These are phyloP conservation scores for Hydriomena furcata DNA, from an alignment of 2,888 invertebrate species.

Conservation along the genomic window DNA sequence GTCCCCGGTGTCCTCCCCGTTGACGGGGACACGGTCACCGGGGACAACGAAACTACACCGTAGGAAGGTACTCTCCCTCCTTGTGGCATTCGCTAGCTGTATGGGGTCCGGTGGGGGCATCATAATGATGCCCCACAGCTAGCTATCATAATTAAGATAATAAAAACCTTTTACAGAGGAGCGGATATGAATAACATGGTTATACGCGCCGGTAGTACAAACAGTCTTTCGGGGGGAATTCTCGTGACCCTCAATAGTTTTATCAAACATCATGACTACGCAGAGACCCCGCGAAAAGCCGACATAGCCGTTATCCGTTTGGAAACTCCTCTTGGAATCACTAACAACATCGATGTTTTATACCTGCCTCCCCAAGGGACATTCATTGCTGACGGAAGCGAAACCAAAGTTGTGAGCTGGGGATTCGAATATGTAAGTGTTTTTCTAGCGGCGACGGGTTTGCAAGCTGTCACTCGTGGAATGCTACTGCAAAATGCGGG, in stretches of 20 bases:
- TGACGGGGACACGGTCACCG: no score
- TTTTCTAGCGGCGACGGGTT: no score
- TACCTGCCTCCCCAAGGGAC: conserved; percentile 50
- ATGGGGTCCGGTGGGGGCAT: no score
- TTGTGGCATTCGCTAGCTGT: no score
- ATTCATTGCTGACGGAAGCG: conserved; percentile 46
- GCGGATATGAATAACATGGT: conserved; percentile 43
- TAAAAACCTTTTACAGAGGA: conserved; percentile 43
- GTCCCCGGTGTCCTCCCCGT: no score
- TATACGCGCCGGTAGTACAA: conserved; percentile 58
- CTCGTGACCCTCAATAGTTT: conserved; percentile 36
- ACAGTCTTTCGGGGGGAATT: conserved; percentile 52
- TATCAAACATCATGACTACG: conserved; percentile 50
- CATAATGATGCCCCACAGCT: no score
- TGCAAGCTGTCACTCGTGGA: no score
- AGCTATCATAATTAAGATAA: no score
- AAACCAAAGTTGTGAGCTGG: conserved; percentile 57
- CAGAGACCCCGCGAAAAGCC: conserved; percentile 41
- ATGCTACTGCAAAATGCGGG: no score
- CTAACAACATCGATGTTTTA: conserved; percentile 40
- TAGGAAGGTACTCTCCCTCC: no score
- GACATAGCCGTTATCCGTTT: conserved; percentile 53
- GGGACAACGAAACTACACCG: no score
- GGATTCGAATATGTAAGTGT: conserved; percentile 59
- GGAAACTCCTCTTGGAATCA: conserved; percentile 40